phyloP scores from a whole-genome alignment of 2,797 vertebrate species.

The Pseudomugil tenellus region DNA sequence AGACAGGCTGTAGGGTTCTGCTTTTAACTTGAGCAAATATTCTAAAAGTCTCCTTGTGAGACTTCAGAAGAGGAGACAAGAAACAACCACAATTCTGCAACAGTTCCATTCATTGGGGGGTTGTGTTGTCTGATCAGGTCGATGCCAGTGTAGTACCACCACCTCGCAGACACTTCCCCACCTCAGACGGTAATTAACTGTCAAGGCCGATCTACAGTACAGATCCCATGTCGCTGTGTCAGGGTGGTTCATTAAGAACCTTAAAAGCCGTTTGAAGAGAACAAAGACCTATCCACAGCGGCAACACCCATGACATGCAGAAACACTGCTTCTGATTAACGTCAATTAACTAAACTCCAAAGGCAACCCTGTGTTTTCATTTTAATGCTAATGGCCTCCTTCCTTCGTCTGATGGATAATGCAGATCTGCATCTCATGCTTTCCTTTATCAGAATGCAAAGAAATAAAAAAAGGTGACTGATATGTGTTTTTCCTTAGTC shows the following conservation, averaged over 20 bases:
- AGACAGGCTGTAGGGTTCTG: not conserved
- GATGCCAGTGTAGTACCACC: slow-evolving; percentile 16
- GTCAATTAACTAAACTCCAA: slow-evolving; percentile 76
- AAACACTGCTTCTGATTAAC: slow-evolving; percentile 77
- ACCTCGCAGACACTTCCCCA: slow-evolving; percentile 46
- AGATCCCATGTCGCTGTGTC: slow-evolving; percentile 56
- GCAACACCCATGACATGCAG: slow-evolving; percentile 55
- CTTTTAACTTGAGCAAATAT: slow-evolving; percentile 7
- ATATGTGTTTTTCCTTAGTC: slow-evolving; percentile 52
- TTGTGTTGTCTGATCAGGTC: slow-evolving; percentile 55
- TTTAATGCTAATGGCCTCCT: slow-evolving; percentile 62
- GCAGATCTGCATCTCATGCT: slow-evolving; percentile 55
- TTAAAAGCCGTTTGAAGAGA: slow-evolving; percentile 74
- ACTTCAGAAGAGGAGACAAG: slow-evolving; percentile 30
- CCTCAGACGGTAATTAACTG: slow-evolving; percentile 77
- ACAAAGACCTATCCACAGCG: slow-evolving; percentile 69
- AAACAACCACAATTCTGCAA: slow-evolving; percentile 21
- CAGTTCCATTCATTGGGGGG: slow-evolving; percentile 25
- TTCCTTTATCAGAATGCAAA: slow-evolving; percentile 50
- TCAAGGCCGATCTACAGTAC: slow-evolving; percentile 63
- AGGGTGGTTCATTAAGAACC: slow-evolving; percentile 78
- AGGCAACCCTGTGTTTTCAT: slow-evolving; percentile 61
- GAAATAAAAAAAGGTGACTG: slow-evolving; percentile 70
- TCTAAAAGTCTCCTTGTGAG: slow-evolving; percentile 15
- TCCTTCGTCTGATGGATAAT: slow-evolving; percentile 51